Evolutionary conservation across 2,113 vertebrate species (phyloP).

Genomic region (Strix aluco): DNA sequence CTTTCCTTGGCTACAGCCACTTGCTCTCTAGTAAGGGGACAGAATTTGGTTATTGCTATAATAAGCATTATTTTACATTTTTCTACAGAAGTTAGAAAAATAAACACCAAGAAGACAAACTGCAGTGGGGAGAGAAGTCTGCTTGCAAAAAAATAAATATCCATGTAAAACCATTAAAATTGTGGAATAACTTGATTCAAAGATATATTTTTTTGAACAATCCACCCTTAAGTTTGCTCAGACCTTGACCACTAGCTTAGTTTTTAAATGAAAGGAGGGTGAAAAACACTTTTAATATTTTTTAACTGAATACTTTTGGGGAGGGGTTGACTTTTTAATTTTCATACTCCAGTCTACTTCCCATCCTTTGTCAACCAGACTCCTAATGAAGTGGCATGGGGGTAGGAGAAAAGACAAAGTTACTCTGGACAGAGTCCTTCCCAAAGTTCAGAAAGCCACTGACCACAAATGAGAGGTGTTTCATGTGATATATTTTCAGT

Average conservation of each 20-base stretch:
- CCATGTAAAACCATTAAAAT: neutral
- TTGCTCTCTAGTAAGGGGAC: neutral
- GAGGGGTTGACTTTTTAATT: neutral
- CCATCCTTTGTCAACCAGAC: neutral
- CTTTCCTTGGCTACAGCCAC: conserved; percentile 23
- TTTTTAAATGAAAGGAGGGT: neutral
- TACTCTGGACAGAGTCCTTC: neutral
- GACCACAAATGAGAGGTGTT: neutral
- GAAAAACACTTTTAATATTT: neutral
- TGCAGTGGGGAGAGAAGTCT: neutral
- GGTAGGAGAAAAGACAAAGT: neutral
- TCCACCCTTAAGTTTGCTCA: accelerated
- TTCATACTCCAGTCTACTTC: neutral
- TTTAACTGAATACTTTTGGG: neutral
- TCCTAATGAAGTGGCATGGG: neutral
- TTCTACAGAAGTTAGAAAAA: neutral
- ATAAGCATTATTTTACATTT: neutral
- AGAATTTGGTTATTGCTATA: neutral
- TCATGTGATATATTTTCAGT: neutral
- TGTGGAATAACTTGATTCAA: neutral
- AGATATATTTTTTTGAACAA: neutral
- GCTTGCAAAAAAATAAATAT: neutral
- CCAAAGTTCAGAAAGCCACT: neutral
- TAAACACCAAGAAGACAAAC: neutral
- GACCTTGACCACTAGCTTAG: neutral